Base-by-base conservation (phyloP, 2,797 vertebrate species). In the Silurus aristotelis region DNA sequence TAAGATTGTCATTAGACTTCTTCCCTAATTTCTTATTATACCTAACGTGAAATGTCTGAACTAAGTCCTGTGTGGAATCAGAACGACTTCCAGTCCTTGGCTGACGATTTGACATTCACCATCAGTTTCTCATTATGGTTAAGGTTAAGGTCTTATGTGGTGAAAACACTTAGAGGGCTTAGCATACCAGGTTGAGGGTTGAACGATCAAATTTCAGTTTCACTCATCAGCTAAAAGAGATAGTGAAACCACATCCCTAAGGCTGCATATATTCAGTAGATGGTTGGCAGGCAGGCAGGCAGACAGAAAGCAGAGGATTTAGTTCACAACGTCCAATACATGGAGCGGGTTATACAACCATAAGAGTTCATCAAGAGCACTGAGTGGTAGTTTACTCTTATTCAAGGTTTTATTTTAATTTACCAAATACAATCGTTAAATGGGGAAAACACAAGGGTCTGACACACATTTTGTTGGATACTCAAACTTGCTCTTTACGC, bases 171-270 rank as follows among this genome's bases (percentile, higher is more conserved):
- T 81, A n/a, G 58, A 55, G 75, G 43, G 78, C 14, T 73, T 73
- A 78, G 73, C 3, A 22, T 82, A 61, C 60, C 70, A 75, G 20
- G 46, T 27, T 80, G 14, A 80, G 61, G 13, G 43, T 66, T 80
- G 64, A 64, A 56, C 10, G 27, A 46, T 85, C 60, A 66, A 25
- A 80, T 85, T 80, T 79, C 83, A 63, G 10, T 80, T 85, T 85
- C 46, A 63, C 25, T 80, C 19, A 48, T 25, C 55, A 13, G 75
- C 66, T 38, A 77, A 77, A 38, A 25, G 60, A 52, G 10, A 48
- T 38, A 58, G 20, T 63, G 78, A 66, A 38, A 67, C 70, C 56
- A 61, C 43, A 52, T 25, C 17, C 66, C 55, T 17, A n/a, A 25
- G 55, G 27, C 15, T 52, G 48, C 63, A 67, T 27, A 52, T 17